phyloP scores from a whole-genome alignment of 1,140 invertebrate genomes.

The Ostrea edulis region DNA sequence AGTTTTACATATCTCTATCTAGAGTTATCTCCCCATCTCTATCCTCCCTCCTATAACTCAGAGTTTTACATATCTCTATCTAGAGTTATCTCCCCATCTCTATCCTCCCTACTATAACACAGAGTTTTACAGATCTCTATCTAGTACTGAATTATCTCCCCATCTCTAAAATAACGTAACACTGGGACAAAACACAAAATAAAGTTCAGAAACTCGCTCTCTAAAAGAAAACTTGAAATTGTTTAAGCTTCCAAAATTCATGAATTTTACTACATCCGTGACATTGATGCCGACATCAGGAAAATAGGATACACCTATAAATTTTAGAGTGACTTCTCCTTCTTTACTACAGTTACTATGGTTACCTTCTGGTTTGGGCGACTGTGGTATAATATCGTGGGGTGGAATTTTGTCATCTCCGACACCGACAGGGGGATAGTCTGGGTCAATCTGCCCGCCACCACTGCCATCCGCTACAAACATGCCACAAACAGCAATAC shows the following conservation, averaged over 20 bases:
- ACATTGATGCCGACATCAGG: no score
- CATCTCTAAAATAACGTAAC: no score
- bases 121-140: no score
- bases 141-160: no score
- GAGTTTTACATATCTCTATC: neutral
- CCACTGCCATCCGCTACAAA: conserved; percentile 55
- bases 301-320: no score
- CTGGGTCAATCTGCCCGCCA: conserved; percentile 45
- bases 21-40: neutral
- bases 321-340: no score
- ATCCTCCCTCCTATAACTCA: neutral
- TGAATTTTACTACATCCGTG: no score
- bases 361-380: neutral
- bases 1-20: neutral
- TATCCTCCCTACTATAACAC: no score
- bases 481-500: conserved; percentile 26
- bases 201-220: no score
- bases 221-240: no score
- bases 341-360: neutral
- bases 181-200: no score
- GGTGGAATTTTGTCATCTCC: neutral
- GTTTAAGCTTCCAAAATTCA: no score
- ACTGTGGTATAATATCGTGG: neutral
- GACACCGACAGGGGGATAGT: neutral
- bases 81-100: neutral